Evolutionary conservation across 2,888 invertebrate genomes (phyloP), one percentile per base, ranked within the genome.

Genomic region (Drosophila setosimentum): DNA sequence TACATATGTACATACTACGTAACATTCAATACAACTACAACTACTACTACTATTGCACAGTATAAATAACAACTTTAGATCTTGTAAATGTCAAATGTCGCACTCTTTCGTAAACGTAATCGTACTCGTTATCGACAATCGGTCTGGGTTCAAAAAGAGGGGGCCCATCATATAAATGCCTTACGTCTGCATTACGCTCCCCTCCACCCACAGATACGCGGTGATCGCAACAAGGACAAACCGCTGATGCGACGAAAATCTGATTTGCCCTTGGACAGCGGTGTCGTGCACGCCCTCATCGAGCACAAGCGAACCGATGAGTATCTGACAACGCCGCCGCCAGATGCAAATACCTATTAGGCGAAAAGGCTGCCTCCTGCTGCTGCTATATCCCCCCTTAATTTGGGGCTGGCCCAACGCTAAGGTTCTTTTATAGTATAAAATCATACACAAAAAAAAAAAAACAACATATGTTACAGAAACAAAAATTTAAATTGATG

Each of bases 271-370:
- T 97, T 98, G 91, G 99, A 99, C 94, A 95, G 97, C 87, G 96
- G 96, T 93, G 98, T 98, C 63, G 96, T 98, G 90, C 97, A 96
- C 93, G 98, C 98, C 79, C 95, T 99, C 86, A 97, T 96, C 93
- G 97, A 97, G 93, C 98, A 99, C 94, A 97, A 97, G 94, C 95
- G 99, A 91, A 96, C 97, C 85, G 98, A 98, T 94, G 97, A 98
- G 91, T 98, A 95, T 95, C 96, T 98, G 89, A 94, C 96, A 83
- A 96, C 97, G 73, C 96, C 97, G 90, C 96, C 97, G 89, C 96
- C 97, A 75, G 97, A 97, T 94, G 96, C 96, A 84, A 97, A 96
- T 94, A 96, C 96, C 94, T 97, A 96, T 96, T 97, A 97, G 96
- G 33, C 59, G 21, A 40, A 18, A 27, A 37, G 16, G 21, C 18